phyloP scores from a whole-genome alignment of 1,140 invertebrate genomes.

The Lucilia cuprina region DNA sequence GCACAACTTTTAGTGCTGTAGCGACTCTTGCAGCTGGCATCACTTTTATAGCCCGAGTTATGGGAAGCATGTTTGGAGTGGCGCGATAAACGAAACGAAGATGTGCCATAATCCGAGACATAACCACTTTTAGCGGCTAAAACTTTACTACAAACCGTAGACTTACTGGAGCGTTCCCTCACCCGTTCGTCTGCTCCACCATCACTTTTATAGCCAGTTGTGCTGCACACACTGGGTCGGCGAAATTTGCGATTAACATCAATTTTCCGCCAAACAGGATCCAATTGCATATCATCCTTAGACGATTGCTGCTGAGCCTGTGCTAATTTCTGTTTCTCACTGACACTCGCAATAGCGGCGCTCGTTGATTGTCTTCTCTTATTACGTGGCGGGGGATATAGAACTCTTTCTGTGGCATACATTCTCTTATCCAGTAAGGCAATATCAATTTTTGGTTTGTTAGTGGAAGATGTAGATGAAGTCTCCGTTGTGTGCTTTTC shows the following conservation, averaged over 20 bases:
- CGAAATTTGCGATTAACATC: conserved; percentile 70
- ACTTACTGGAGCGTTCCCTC: not conserved
- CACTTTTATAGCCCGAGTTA: conserved; percentile 68
- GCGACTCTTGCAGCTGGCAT: conserved; percentile 68
- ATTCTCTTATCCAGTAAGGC: conserved; percentile 70
- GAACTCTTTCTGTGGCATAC: conserved; percentile 74
- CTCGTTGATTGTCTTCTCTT: conserved; percentile 65
- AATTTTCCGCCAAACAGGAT: conserved; percentile 70
- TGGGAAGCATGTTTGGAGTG: conserved; percentile 62
- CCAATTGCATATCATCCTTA: conserved; percentile 64
- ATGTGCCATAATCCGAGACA: conserved; percentile 67
- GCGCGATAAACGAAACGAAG: not conserved
- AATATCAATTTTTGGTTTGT: conserved; percentile 66
- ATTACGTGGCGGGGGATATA: conserved; percentile 79
- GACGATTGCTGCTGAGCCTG: conserved; percentile 40
- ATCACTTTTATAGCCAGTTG: conserved; percentile 68
- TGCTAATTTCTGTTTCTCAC: conserved; percentile 44
- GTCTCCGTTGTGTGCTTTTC: conserved; percentile 44
- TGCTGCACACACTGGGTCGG: conserved; percentile 66
- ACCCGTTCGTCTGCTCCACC: conserved; percentile 61
- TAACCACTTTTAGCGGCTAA: conserved; percentile 67
- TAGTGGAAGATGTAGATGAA: conserved; percentile 59
- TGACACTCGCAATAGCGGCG: conserved; percentile 16
- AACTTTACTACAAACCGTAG: conserved; percentile 67
- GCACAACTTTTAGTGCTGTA: conserved; percentile 67